Evolutionary conservation across 2,888 invertebrate genomes (phyloP).

Genomic region (Phyllotreta striolata): DNA sequence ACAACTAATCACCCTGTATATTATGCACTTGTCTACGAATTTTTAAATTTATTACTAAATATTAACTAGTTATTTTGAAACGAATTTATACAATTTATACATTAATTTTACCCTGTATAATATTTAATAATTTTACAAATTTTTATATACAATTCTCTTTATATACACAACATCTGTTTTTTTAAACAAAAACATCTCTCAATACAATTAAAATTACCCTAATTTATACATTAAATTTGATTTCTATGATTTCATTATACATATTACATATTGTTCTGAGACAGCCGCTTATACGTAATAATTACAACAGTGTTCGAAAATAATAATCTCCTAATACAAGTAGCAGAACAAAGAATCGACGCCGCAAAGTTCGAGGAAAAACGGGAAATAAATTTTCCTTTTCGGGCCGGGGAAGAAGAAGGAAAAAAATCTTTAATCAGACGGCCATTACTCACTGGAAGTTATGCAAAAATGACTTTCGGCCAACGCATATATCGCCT

Average conservation of each 20-base stretch:
- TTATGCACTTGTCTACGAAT: neutral
- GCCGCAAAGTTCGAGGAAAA: too few relatives aligned
- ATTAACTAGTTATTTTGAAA: slow-evolving; percentile 1
- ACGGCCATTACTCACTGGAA: too few relatives aligned
- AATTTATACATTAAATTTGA: too few relatives aligned
- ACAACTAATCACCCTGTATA: slow-evolving; percentile 7
- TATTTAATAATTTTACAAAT: neutral
- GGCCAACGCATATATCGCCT: too few relatives aligned
- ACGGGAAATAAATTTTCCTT: too few relatives aligned
- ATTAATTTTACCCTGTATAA: slow-evolving; percentile 30
- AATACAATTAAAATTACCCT: too few relatives aligned
- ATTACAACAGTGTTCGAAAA: too few relatives aligned
- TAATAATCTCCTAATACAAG: slow-evolving; percentile 21
- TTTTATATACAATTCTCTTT: slow-evolving; percentile 16
- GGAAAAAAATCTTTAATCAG: too few relatives aligned
- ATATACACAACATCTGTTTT: slow-evolving; percentile 4
- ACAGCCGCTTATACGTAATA: slow-evolving; percentile 38
- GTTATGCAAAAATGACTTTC: too few relatives aligned
- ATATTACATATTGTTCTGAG: slow-evolving; percentile 43
- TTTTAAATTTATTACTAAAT: slow-evolving; percentile 8
- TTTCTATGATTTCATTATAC: too few relatives aligned
- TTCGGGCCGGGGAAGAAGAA: too few relatives aligned
- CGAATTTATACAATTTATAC: slow-evolving; percentile 17
- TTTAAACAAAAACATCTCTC: neutral
- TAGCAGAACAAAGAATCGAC: too few relatives aligned